Evolutionary conservation across 2,888 invertebrate genomes (phyloP).

Genomic region (Abrostola tripartita): DNA sequence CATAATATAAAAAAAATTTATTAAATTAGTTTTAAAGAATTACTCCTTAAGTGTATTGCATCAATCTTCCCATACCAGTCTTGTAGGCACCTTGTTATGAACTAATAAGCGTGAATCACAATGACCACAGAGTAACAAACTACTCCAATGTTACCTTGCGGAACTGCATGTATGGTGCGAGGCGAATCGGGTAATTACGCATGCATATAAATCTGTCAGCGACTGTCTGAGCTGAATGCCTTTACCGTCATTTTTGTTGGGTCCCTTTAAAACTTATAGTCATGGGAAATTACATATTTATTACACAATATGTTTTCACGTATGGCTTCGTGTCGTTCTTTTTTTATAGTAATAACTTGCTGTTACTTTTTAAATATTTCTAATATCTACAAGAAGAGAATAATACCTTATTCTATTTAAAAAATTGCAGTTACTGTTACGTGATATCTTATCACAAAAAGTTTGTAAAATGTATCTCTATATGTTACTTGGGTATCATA

Average conservation of each 20-base stretch:
- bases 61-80: neutral
- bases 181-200: conserved; percentile 60
- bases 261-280: neutral
- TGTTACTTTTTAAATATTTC: too few relatives aligned
- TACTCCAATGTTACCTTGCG: conserved; percentile 7
- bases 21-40: too few relatives aligned
- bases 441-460: too few relatives aligned
- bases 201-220: conserved; percentile 57
- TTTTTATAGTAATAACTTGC: too few relatives aligned
- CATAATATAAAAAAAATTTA: too few relatives aligned
- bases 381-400: too few relatives aligned
- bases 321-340: neutral
- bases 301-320: neutral
- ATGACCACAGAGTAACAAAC: conserved; percentile 20
- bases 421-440: too few relatives aligned
- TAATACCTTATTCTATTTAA: too few relatives aligned
- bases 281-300: conserved; percentile 1
- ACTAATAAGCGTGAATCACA: neutral
- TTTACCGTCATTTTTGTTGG: conserved; percentile 9
- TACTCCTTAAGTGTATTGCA: neutral
- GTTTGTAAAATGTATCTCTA: too few relatives aligned
- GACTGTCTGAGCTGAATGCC: conserved; percentile 25
- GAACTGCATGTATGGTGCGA: conserved; percentile 42
- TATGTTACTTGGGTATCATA: too few relatives aligned
- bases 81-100: neutral